These are phyloP conservation scores for Thalassophryne amazonica DNA, from an alignment of 2,797 vertebrate genomes.

Conservation along the genomic window DNA sequence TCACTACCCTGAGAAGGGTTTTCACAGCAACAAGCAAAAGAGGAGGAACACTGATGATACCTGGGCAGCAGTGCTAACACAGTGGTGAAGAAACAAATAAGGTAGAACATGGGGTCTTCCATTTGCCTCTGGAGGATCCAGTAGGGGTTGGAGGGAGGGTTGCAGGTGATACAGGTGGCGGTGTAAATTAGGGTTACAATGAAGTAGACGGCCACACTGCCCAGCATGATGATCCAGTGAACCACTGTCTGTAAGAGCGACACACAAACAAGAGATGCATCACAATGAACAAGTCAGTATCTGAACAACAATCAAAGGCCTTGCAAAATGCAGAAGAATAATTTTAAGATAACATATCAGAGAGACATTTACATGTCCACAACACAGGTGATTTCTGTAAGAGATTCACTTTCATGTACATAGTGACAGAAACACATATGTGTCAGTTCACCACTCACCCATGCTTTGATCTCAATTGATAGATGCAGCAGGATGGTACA, in stretches of 20 bases:
- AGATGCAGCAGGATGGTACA: slow-evolving; percentile 91
- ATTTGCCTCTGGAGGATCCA: slow-evolving; percentile 88
- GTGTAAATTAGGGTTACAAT: slow-evolving; percentile 82
- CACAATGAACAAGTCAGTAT: background rate
- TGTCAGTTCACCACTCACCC: slow-evolving; percentile 80
- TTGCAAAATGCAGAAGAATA: no score
- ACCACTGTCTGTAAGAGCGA: slow-evolving; percentile 78
- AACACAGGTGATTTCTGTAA: background rate
- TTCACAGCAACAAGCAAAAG: background rate
- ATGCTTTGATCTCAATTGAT: slow-evolving; percentile 92
- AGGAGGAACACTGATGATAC: slow-evolving; percentile 59
- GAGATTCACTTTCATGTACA: background rate
- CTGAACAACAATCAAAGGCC: background rate
- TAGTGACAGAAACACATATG: background rate
- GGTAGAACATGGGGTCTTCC: slow-evolving; percentile 86
- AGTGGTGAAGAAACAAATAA: slow-evolving; percentile 85
- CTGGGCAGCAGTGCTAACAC: slow-evolving; percentile 88
- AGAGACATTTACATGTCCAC: no score
- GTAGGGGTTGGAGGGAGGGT: slow-evolving; percentile 85
- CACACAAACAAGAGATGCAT: background rate
- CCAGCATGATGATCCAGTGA: slow-evolving; percentile 79
- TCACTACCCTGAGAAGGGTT: background rate
- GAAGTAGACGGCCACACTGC: slow-evolving; percentile 84
- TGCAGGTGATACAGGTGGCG: slow-evolving; percentile 82
- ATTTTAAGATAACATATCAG: no score